Base-by-base conservation (phyloP, 2,113 vertebrate species). In the Megaceryle maxima region DNA sequence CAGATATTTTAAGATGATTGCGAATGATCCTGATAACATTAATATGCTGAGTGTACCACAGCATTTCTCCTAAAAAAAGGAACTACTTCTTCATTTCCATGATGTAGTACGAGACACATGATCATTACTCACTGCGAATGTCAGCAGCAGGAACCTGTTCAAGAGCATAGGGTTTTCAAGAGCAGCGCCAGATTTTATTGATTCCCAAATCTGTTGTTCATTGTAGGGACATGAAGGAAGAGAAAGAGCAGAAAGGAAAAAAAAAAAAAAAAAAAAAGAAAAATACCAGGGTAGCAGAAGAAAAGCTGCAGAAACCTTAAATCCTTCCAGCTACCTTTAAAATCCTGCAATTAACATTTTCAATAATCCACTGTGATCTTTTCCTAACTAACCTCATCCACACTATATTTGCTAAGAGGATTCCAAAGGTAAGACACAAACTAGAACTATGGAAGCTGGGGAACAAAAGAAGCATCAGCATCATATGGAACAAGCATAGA, bases 71-170 rank as follows among this genome's bases (percentile, higher is more conserved):
- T 57, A 22, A n/a, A 63, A 63, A 51, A 77, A 83, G 4, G 6
- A 90, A 26, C 5, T 8, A 46, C 4, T 59, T 21, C 50, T 9
- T 17, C 7, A 28, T 33, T 79, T 55, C 29, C 69, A 70, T 24
- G 33, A 29, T 11, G 39, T 18, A 22, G 7, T 4, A 46, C 2
- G 17, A 33, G 51, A 17, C 17, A 18, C 4, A 57, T 17, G 6
- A 29, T 35, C 3, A 15, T 86, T 91, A 99, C 99, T 96, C 97
- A 99, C 99, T 29, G 99, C 99, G 63, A 99, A 99, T 5, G 99
- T 99, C 97, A 99, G 96, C 68, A 99, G 98, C 89, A 99, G 97
- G 96, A 99, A 99, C 95, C 97, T 99, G 97, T 98, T 99, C 88
- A 99, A 95, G 66, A 99, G 95, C 62, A 99, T 97, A 3, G 99